Evolutionary conservation across 2,888 invertebrate species (phyloP).

Genomic region (Linhomoeus sp.): DNA sequence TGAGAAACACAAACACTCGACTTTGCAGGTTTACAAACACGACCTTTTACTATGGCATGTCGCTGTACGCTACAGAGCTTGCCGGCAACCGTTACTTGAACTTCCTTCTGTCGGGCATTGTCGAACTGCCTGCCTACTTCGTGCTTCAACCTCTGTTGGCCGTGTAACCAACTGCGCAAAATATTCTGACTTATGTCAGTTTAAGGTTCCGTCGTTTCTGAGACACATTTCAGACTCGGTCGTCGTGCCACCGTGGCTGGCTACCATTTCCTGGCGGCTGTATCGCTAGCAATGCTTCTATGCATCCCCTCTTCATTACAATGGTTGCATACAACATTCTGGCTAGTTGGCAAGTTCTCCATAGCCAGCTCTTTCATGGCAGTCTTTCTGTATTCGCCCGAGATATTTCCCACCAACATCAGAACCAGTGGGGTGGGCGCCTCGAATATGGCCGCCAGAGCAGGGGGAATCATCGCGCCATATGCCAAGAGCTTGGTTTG

Average conservation of each 20-base stretch:
- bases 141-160: background rate
- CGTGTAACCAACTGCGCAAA: too few species aligned
- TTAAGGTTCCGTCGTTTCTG: too few species aligned
- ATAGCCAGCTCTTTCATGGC: constrained; percentile 6
- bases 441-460: background rate
- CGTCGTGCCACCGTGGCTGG: too few species aligned
- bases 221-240: too few species aligned
- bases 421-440: constrained; percentile 7
- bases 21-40: constrained; percentile 12
- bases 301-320: too few species aligned
- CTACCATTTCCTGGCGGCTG: too few species aligned
- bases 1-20: background rate
- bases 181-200: too few species aligned
- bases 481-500: background rate
- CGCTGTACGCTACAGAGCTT: constrained; percentile 15
- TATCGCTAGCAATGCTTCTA: too few species aligned
- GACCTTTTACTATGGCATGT: constrained; percentile 21
- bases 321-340: constrained; percentile 2
- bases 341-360: constrained; percentile 6
- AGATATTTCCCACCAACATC: constrained; percentile 8
- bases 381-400: constrained; percentile 6
- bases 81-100: constrained; percentile 18
- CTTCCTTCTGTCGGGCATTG: constrained; percentile 15
- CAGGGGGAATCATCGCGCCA: background rate
- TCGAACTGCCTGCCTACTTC: constrained; percentile 17